These are phyloP conservation scores for Polietes domitor DNA, from an alignment of 2,888 invertebrate species.

Conservation along the genomic window DNA sequence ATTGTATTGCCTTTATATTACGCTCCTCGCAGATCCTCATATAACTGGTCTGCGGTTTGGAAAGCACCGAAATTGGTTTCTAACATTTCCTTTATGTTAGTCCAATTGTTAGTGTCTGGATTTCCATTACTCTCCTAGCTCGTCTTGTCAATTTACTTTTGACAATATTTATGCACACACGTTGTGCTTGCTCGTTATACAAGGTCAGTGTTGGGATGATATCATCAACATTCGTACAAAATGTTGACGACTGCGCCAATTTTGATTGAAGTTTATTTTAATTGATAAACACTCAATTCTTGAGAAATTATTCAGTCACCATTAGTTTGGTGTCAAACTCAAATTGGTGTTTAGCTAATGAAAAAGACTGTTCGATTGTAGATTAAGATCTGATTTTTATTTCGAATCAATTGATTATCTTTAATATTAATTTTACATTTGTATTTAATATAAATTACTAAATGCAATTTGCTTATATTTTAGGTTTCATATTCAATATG, in stretches of 20 bases:
- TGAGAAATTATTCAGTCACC: too few species aligned
- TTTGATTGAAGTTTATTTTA: neutral
- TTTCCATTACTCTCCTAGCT: slow-evolving; percentile 39
- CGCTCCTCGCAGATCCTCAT: neutral
- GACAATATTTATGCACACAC: slow-evolving; percentile 45
- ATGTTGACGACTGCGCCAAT: slow-evolving; percentile 29
- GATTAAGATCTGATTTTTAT: too few species aligned
- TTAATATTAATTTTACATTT: too few species aligned
- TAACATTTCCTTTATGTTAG: neutral
- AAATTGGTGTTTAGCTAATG: too few species aligned
- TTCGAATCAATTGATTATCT: too few species aligned
- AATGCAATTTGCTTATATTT: too few species aligned
- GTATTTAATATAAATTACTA: too few species aligned
- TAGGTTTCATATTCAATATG: too few species aligned
- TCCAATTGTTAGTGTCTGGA: slow-evolving; percentile 19
- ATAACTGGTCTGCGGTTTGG: neutral
- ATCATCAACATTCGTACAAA: slow-evolving; percentile 38
- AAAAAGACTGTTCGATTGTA: too few species aligned
- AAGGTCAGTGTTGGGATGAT: slow-evolving; percentile 42
- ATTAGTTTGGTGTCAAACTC: too few species aligned
- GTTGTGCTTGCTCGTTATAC: slow-evolving; percentile 37
- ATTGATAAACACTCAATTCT: too few species aligned
- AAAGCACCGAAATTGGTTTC: slow-evolving; percentile 2
- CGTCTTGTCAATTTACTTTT: slow-evolving; percentile 40
- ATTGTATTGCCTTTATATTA: neutral